These are phyloP conservation scores for Pomacea maculata DNA, from an alignment of 1,140 invertebrate genomes.

Conservation along the genomic window DNA sequence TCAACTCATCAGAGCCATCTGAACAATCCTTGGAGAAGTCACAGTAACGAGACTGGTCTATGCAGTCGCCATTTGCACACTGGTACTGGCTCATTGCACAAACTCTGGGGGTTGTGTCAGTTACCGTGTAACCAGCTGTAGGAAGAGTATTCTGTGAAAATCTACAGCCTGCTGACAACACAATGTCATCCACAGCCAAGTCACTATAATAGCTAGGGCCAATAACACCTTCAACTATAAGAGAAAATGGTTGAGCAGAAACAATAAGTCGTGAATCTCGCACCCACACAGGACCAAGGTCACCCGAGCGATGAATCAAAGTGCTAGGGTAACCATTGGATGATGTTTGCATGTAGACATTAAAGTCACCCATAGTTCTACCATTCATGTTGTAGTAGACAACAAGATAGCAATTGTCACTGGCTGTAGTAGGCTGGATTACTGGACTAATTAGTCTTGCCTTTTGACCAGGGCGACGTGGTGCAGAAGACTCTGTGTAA, in stretches of 20 bases:
- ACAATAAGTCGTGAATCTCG: constrained; percentile 38
- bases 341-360: constrained; percentile 28
- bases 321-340: constrained; percentile 32
- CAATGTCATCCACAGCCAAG: constrained; percentile 56
- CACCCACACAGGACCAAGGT: constrained; percentile 56
- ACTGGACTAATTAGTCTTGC: constrained; percentile 44
- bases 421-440: constrained; percentile 30
- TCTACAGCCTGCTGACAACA: constrained; percentile 48
- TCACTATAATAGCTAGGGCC: constrained; percentile 48
- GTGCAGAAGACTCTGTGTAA: constrained; percentile 54
- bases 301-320: constrained; percentile 47
- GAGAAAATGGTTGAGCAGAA: constrained; percentile 42
- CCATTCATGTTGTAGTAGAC: constrained; percentile 82
- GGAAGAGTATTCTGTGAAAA: constrained; percentile 38
- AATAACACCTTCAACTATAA: constrained; percentile 49
- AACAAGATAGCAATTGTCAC: constrained; percentile 14
- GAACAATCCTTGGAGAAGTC: constrained; percentile 52
- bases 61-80: constrained; percentile 47
- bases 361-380: constrained; percentile 50
- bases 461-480: constrained; percentile 46
- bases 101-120: constrained; percentile 34
- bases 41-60: constrained; percentile 42
- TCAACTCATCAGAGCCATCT: constrained; percentile 57
- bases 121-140: constrained; percentile 40
- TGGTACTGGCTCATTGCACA: constrained; percentile 44